phyloP scores from a whole-genome alignment of 2,888 invertebrate species.

The Vanessa cardui region DNA sequence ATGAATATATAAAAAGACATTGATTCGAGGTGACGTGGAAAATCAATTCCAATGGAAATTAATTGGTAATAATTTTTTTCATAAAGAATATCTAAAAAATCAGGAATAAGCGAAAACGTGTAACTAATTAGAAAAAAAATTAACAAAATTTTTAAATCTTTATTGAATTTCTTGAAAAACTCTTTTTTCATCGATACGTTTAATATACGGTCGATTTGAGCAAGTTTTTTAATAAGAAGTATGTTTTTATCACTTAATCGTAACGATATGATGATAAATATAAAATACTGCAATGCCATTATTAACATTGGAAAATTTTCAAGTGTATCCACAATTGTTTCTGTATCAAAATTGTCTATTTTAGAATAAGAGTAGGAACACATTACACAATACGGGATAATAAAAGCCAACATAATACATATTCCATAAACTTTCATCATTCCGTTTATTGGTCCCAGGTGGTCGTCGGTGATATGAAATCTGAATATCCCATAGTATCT shows the following conservation, averaged over 20 bases:
- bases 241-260: constrained; percentile 12
- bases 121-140: constrained; percentile 7
- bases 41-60: constrained; percentile 22
- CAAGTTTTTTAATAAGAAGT: constrained; percentile 20
- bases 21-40: constrained; percentile 27
- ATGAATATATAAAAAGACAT: constrained; percentile 53
- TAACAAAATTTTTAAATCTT: constrained; percentile 17
- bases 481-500: constrained; percentile 22
- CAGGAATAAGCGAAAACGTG: background rate
- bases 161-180: constrained; percentile 17
- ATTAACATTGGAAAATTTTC: constrained; percentile 10
- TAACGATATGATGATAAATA: constrained; percentile 15
- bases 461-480: constrained; percentile 4
- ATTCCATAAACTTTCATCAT: constrained; percentile 14
- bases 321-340: constrained; percentile 5
- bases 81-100: background rate
- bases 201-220: constrained; percentile 30
- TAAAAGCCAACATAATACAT: constrained; percentile 2
- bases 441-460: constrained; percentile 8
- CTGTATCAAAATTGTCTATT: background rate
- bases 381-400: background rate
- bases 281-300: constrained; percentile 16
- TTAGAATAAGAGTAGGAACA: background rate
- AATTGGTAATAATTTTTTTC: background rate
- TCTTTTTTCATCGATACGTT: constrained; percentile 20